Conservation (phyloP, 1,140 invertebrate species). For the Drosophila kikkawai region DNA sequence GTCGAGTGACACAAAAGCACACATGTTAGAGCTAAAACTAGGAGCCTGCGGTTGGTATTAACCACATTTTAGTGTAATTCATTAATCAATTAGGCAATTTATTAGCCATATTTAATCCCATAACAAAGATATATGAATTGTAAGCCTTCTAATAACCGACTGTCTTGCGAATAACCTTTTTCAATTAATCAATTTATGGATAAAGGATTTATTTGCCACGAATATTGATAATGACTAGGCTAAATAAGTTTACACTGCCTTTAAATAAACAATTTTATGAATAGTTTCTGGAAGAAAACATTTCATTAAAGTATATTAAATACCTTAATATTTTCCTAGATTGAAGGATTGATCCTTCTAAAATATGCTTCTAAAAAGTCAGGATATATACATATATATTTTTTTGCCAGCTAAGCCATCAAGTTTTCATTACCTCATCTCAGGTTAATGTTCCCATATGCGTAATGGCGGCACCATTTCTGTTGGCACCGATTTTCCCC, state of each 20-base stretch:
- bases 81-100: not conserved
- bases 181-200: not conserved
- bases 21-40: not conserved
- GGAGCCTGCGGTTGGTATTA: not conserved
- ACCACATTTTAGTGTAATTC: not conserved
- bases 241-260: not conserved
- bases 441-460: conserved; percentile 36
- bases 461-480: conserved; percentile 33
- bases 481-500: conserved; percentile 6
- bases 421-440: conserved; percentile 42
- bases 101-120: not conserved
- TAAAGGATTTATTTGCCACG: not conserved
- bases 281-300: too few relatives aligned
- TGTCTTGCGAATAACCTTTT: not conserved
- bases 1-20: conserved; percentile 1
- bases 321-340: too few relatives aligned
- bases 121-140: not conserved
- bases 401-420: conserved; percentile 19
- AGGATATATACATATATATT: not conserved
- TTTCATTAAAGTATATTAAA: too few relatives aligned
- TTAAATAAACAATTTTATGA: not conserved
- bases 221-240: not conserved
- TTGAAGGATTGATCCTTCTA: too few relatives aligned
- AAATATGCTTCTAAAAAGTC: not conserved
- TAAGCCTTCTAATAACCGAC: not conserved